Conservation (phyloP, 2,888 invertebrate genomes). For the Amblyjoppa fuscipennis region DNA sequence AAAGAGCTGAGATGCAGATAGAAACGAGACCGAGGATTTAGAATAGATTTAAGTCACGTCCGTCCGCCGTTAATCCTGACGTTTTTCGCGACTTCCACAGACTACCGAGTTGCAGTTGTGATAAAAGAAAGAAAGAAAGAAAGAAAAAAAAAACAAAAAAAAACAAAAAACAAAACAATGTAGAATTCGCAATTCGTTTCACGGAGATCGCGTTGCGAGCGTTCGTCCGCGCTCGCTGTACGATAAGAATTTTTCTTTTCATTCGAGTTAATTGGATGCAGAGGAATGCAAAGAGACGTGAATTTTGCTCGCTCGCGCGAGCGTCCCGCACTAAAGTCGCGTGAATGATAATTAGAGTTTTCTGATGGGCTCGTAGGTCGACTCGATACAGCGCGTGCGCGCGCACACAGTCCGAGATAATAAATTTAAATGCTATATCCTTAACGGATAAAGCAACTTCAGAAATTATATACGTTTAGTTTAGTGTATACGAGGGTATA, state of each 20-base stretch:
- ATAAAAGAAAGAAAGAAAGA: background rate
- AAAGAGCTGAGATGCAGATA: constrained; percentile 66
- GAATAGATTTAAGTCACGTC: constrained; percentile 76
- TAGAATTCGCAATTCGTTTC: background rate
- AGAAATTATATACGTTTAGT: constrained; percentile 53
- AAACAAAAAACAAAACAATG: background rate
- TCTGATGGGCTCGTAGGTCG: background rate
- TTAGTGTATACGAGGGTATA: constrained; percentile 54
- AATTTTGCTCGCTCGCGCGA: background rate
- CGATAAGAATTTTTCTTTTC: constrained; percentile 25
- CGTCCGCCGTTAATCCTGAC: constrained; percentile 71
- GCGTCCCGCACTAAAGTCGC: constrained; percentile 12
- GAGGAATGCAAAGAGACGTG: constrained; percentile 2
- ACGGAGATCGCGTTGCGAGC: background rate
- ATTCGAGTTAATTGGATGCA: constrained; percentile 20
- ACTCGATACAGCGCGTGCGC: constrained; percentile 18
- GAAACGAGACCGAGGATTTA: constrained; percentile 75
- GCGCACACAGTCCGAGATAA: constrained; percentile 30
- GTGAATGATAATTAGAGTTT: constrained; percentile 14
- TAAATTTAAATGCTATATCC: constrained; percentile 60
- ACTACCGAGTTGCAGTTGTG: constrained; percentile 12
- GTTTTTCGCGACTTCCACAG: constrained; percentile 47
- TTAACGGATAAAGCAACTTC: constrained; percentile 62
- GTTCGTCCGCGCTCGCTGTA: background rate
- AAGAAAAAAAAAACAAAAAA: no score